These are phyloP conservation scores for Glaucomys volans DNA, from an alignment of 2,113 vertebrate genomes.

Conservation along the genomic window DNA sequence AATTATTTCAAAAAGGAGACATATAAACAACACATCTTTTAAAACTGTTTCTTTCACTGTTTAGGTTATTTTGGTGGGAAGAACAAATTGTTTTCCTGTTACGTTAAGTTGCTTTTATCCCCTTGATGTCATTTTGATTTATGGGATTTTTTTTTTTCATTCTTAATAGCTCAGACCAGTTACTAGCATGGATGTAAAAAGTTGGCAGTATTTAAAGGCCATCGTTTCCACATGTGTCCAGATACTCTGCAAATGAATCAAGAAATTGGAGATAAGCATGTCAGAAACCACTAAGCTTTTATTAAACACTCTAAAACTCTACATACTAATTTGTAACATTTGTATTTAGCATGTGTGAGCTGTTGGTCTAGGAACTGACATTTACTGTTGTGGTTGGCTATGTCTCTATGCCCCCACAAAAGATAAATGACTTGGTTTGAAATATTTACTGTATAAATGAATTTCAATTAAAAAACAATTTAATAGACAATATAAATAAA, in stretches of 20 bases:
- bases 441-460: conserved; percentile 69
- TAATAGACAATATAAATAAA: conserved; percentile 79
- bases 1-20: conserved; percentile 24
- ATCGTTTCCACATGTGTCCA: conserved; percentile 52
- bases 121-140: conserved; percentile 64
- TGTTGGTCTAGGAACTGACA: conserved; percentile 47
- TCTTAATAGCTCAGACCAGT: conserved; percentile 40
- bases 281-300: conserved; percentile 78
- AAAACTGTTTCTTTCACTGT: background rate
- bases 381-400: conserved; percentile 73
- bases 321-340: conserved; percentile 75
- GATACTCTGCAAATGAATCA: conserved; percentile 75
- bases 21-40: background rate
- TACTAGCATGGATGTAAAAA: conserved; percentile 59
- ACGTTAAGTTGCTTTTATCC: background rate
- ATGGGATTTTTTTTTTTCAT: background rate
- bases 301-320: conserved; percentile 78
- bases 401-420: conserved; percentile 50
- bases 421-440: conserved; percentile 70
- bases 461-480: conserved; percentile 81
- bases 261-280: conserved; percentile 76
- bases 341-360: conserved; percentile 55
- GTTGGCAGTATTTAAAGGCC: conserved; percentile 63
- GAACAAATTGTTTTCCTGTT: conserved; percentile 40
- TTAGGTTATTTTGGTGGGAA: conserved; percentile 58